Evolutionary conservation across 1,140 invertebrate genomes (phyloP).

Genomic region (Meloidogyne exigua): DNA sequence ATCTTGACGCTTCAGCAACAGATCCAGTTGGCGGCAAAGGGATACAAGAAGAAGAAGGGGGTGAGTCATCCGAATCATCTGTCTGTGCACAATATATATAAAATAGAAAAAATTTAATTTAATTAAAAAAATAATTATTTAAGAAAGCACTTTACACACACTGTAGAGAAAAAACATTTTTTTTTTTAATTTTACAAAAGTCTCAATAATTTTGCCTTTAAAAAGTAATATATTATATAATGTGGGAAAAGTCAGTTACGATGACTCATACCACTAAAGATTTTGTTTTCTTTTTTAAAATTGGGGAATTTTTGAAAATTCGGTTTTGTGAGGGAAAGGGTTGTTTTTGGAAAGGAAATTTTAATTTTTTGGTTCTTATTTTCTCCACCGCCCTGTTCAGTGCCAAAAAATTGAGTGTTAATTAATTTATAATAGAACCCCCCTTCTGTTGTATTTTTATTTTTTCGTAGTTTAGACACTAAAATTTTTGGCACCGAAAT

Average conservation of each 20-base stretch:
- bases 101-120: too few relatives aligned
- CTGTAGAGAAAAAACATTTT: too few relatives aligned
- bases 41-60: background rate
- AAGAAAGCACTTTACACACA: too few relatives aligned
- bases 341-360: background rate
- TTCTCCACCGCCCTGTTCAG: too few relatives aligned
- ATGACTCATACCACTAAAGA: background rate
- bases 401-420: too few relatives aligned
- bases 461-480: too few relatives aligned
- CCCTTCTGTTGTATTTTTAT: too few relatives aligned
- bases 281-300: background rate
- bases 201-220: background rate
- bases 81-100: slow-evolving; percentile 1
- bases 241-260: background rate
- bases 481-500: too few relatives aligned
- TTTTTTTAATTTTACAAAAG: background rate
- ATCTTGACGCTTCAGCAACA: background rate
- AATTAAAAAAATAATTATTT: background rate
- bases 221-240: too few relatives aligned
- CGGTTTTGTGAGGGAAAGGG: background rate
- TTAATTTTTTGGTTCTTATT: too few relatives aligned
- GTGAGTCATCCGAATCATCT: background rate
- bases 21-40: slow-evolving; percentile 3
- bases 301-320: background rate
- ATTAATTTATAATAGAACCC: too few relatives aligned